A percentile compares a stretch with the other conserved stretches of the same genome.
Evolutionary conservation across 2,113 vertebrate species (phyloP).

Genomic region (Arenaria interpres): DNA sequence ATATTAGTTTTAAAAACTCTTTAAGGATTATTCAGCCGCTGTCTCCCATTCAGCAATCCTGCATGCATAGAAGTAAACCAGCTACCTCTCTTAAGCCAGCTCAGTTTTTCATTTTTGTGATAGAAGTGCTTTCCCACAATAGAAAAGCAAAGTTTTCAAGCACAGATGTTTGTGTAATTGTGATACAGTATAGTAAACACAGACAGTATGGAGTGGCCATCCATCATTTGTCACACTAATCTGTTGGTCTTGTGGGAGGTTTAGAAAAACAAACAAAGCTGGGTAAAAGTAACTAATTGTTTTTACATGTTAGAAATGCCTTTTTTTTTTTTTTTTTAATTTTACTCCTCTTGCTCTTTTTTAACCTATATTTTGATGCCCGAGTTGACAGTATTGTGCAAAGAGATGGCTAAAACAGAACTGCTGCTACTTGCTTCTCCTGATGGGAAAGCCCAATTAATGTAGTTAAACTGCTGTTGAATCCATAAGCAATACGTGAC

Average conservation of each 20-base stretch:
- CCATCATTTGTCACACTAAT: not conserved
- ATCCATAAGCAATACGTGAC: fast-evolving
- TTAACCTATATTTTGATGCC: not conserved
- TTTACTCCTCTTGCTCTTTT: not conserved
- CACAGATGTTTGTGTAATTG: not conserved
- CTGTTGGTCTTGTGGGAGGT: not conserved
- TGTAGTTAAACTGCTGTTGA: not conserved
- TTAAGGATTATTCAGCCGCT: not conserved
- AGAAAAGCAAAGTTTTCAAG: not conserved
- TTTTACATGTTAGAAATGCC: not conserved
- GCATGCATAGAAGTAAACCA: not conserved
- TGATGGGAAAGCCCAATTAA: not conserved
- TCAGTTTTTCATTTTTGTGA: not conserved
- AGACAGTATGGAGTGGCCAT: not conserved
- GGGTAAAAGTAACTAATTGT: not conserved
- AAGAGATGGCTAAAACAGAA: not conserved
- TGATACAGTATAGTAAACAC: not conserved
- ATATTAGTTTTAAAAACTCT: not conserved
- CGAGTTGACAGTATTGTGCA: not conserved
- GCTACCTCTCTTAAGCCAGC: not conserved
- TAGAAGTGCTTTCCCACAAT: not conserved
- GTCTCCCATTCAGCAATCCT: not conserved
- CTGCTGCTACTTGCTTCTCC: not conserved
- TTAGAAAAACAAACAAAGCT: not conserved
- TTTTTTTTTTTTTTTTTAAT: not conserved